Percentiles rank a stretch among this genome's conserved stretches.
phyloP scores from a whole-genome alignment of 1,140 invertebrate species.

The Bombus haemorrhoidalis region DNA sequence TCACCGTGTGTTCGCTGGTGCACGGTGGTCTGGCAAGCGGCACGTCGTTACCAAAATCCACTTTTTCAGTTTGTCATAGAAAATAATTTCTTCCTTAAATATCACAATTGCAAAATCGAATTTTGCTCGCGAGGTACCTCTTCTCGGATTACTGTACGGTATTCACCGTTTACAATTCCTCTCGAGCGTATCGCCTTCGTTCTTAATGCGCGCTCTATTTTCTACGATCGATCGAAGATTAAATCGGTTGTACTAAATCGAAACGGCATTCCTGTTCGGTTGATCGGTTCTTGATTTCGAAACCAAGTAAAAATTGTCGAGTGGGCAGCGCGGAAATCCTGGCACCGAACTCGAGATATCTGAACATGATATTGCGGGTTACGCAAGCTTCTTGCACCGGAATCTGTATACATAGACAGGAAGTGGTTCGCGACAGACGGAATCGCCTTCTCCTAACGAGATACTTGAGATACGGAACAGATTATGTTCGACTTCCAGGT shows the following conservation, averaged over 20 bases:
- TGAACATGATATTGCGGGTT: conserved; percentile 34
- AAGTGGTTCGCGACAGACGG: conserved; percentile 33
- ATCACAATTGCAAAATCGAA: background rate
- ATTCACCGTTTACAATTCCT: background rate
- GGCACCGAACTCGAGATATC: conserved; percentile 25
- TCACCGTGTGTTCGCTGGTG: background rate
- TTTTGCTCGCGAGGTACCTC: background rate
- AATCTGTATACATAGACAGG: background rate
- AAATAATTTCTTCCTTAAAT: background rate
- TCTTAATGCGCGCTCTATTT: background rate
- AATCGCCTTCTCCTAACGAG: conserved; percentile 6
- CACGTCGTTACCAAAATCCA: background rate
- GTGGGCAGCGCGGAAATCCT: conserved; percentile 47
- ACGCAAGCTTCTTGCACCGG: conserved; percentile 22
- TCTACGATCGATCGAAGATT: conserved; percentile 12
- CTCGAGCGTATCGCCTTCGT: background rate
- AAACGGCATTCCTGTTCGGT: conserved; percentile 26
- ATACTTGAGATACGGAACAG: conserved; percentile 1
- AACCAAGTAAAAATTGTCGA: conserved; percentile 45
- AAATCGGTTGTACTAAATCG: conserved; percentile 39
- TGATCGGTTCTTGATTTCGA: conserved; percentile 59
- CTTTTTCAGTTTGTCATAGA: background rate
- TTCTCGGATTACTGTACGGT: background rate
- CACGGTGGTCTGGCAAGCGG: background rate
- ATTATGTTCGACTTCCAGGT: conserved; percentile 33